phyloP scores from a whole-genome alignment of 2,888 invertebrate species.

The Epirrita christyi region DNA sequence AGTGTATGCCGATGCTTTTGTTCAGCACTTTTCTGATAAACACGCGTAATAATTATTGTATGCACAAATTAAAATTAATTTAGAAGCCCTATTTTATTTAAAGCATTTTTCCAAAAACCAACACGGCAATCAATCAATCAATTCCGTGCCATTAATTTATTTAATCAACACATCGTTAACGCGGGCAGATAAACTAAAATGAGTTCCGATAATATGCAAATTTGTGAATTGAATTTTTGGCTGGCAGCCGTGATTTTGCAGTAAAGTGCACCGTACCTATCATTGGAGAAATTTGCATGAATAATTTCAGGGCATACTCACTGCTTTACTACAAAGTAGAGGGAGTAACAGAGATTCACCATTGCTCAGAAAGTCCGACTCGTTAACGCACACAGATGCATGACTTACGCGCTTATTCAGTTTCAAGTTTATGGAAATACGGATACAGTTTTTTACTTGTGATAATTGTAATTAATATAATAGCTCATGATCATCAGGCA shows the following conservation, averaged over 20 bases:
- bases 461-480: too few relatives aligned
- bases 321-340: constrained; percentile 38
- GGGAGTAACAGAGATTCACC: neutral
- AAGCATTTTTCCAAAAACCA: neutral
- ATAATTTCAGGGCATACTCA: constrained; percentile 53
- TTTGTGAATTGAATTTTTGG: constrained; percentile 47
- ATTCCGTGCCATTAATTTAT: constrained; percentile 27
- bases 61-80: neutral
- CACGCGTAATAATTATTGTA: too few relatives aligned
- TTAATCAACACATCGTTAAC: constrained; percentile 28
- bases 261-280: constrained; percentile 52
- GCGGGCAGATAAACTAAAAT: constrained; percentile 25
- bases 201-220: constrained; percentile 25
- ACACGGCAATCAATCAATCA: constrained; percentile 22
- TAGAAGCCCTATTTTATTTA: neutral
- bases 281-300: constrained; percentile 59
- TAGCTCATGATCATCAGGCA: too few relatives aligned
- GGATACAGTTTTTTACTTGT: too few relatives aligned
- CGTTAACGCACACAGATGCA: too few relatives aligned
- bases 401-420: too few relatives aligned
- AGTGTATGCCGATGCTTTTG: too few relatives aligned
- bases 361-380: neutral
- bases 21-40: too few relatives aligned
- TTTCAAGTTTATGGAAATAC: too few relatives aligned
- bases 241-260: constrained; percentile 43